Percentiles rank a stretch among this genome's conserved stretches.
Evolutionary conservation across 2,888 invertebrate genomes (phyloP).

Genomic region (Pecten maximus): DNA sequence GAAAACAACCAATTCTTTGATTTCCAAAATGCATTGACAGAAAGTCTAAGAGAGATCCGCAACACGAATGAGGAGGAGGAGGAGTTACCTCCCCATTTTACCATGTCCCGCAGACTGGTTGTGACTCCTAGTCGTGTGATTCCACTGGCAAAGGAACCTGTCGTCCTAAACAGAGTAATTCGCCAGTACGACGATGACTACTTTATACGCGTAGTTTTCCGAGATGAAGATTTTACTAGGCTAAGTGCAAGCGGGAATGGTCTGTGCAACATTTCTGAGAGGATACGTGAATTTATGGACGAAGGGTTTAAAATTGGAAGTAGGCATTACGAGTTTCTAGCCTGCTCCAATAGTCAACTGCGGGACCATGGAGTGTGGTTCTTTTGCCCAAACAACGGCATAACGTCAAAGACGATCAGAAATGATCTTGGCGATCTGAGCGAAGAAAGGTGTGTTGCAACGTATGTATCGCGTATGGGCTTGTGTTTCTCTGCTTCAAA

Average conservation of each 20-base stretch:
- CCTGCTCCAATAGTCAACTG: constrained; percentile 68
- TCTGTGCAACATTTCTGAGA: background rate
- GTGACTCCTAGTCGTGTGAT: constrained; percentile 38
- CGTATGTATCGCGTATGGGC: constrained; percentile 81
- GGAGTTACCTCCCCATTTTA: background rate
- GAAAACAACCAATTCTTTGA: constrained; percentile 37
- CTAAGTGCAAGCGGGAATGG: background rate
- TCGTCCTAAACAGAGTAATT: constrained; percentile 38
- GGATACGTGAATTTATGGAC: constrained; percentile 27
- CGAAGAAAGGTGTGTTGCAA: constrained; percentile 70
- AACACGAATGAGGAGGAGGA: background rate
- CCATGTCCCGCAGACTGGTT: constrained; percentile 15
- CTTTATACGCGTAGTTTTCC: constrained; percentile 39
- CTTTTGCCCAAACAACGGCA: constrained; percentile 57
- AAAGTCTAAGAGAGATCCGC: background rate
- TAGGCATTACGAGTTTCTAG: constrained; percentile 66
- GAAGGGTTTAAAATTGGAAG: constrained; percentile 53
- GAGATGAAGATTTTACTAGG: constrained; percentile 45
- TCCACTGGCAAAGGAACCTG: constrained; percentile 35
- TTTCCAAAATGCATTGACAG: background rate
- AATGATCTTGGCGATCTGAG: constrained; percentile 65
- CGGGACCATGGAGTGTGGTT: constrained; percentile 69
- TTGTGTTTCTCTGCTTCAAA: constrained; percentile 78
- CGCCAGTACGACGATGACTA: constrained; percentile 38
- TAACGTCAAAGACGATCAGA: constrained; percentile 59